These are phyloP conservation scores for Sebastes baramenuke DNA, from an alignment of 2,797 vertebrate genomes.

Conservation along the genomic window DNA sequence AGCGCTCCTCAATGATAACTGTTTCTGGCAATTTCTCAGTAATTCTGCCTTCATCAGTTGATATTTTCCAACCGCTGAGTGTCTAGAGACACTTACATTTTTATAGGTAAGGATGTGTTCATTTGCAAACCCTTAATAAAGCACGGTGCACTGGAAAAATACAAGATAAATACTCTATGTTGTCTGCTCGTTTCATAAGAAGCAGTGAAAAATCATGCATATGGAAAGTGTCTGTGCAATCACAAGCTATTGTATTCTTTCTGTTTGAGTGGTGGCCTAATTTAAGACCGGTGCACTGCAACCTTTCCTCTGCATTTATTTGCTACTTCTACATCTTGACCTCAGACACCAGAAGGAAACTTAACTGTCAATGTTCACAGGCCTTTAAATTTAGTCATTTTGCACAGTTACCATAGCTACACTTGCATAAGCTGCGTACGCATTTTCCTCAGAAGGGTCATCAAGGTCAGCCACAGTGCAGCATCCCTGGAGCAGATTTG, in stretches of 20 bases:
- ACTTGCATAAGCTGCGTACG: neutral
- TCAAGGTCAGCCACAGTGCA: neutral
- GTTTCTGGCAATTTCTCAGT: slow-evolving; percentile 13
- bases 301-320: neutral
- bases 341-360: neutral
- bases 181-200: neutral
- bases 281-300: neutral
- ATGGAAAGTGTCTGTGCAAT: neutral
- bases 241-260: neutral
- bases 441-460: neutral
- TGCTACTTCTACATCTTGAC: neutral
- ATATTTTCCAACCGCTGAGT: slow-evolving; percentile 1
- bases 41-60: neutral
- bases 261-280: neutral
- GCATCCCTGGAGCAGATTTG: neutral
- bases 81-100: neutral
- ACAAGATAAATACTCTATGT: neutral
- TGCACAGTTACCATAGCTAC: neutral
- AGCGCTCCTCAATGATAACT: neutral
- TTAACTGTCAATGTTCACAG: neutral
- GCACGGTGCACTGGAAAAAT: neutral
- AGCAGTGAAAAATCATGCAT: neutral
- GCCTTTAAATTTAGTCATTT: neutral
- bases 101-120: neutral
- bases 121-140: slow-evolving; percentile 14